These are phyloP conservation scores for Drosophila micromelanica DNA, from an alignment of 1,140 invertebrate genomes.

Conservation along the genomic window DNA sequence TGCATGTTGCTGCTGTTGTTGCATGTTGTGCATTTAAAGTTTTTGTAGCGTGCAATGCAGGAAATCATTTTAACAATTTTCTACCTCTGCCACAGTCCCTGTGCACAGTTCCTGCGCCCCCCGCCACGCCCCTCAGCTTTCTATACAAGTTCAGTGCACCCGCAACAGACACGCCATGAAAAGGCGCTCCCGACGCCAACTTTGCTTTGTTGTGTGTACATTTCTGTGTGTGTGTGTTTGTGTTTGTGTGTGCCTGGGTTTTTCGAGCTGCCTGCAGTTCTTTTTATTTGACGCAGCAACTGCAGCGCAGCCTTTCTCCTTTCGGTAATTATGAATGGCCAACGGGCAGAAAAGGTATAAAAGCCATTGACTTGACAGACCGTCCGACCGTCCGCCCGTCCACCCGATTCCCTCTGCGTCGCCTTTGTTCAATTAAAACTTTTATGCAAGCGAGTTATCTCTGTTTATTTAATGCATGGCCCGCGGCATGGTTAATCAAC, in stretches of 20 bases:
- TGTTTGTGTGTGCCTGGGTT: conserved; percentile 4
- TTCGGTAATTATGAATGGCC: conserved; percentile 78
- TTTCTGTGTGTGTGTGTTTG: conserved; percentile 15
- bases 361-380: conserved; percentile 67
- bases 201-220: conserved; percentile 59
- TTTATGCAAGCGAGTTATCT: conserved; percentile 63
- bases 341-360: conserved; percentile 66
- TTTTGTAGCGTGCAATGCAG: conserved; percentile 78
- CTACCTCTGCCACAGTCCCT: conserved; percentile 20
- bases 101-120: background rate
- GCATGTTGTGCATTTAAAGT: conserved; percentile 78
- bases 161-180: conserved; percentile 66
- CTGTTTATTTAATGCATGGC: conserved; percentile 62
- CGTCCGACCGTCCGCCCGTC: background rate
- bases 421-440: conserved; percentile 73
- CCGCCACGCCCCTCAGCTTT: conserved; percentile 32
- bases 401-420: background rate
- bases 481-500: conserved; percentile 57
- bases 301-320: conserved; percentile 39
- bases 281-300: conserved; percentile 48
- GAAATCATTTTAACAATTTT: conserved; percentile 82
- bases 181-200: conserved; percentile 59
- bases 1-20: conserved; percentile 49
- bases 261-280: conserved; percentile 38
- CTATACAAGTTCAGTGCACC: conserved; percentile 73